A percentile compares a stretch with the other conserved stretches of the same genome.
Conservation (phyloP, 2,113 vertebrate genomes). For the Cettia cetti region DNA sequence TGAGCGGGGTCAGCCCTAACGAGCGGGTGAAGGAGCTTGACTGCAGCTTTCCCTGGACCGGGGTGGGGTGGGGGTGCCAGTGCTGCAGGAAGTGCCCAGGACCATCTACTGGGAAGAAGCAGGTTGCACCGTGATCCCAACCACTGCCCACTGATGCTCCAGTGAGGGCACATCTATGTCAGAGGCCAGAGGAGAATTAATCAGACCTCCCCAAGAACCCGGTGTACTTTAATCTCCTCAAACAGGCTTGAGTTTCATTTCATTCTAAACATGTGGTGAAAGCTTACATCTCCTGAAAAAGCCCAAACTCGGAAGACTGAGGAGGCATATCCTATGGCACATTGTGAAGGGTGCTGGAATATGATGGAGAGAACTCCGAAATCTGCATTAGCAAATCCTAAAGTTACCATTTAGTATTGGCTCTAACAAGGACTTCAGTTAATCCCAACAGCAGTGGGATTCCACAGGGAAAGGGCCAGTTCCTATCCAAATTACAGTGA, state of each 20-base stretch:
- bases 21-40: slow-evolving; percentile 59
- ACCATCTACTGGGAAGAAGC: background rate
- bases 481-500: background rate
- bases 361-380: background rate
- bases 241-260: background rate
- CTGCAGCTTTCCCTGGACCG: background rate
- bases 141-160: background rate
- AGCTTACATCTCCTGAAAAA: background rate
- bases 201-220: background rate
- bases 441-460: background rate
- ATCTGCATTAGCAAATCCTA: background rate
- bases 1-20: slow-evolving; percentile 70
- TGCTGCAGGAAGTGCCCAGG: background rate
- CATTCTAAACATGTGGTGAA: background rate
- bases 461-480: background rate
- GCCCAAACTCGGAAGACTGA: background rate
- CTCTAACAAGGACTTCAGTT: background rate
- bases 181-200: background rate
- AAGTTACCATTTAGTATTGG: background rate
- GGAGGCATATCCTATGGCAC: background rate
- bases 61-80: background rate
- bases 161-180: background rate
- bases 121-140: background rate
- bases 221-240: background rate
- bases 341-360: background rate